Base-by-base conservation (phyloP, 35 echinoderm and acorn worm species). In the Ptychodera flava region DNA sequence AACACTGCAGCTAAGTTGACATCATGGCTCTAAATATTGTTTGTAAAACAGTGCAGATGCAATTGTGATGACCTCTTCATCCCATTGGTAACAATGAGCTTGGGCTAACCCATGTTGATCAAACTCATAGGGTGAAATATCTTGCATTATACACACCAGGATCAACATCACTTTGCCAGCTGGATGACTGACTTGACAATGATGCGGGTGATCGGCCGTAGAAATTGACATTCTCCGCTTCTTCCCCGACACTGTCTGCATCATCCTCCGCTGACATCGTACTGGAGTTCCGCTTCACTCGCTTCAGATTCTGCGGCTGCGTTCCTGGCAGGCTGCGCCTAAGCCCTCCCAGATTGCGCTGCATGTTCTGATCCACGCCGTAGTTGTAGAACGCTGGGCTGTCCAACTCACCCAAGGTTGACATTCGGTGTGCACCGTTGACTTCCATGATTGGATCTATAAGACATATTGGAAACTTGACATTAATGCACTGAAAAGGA, bases 81-180 rank as follows among this genome's bases (percentile, higher is more conserved):
- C n/a, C n/a, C n/a, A n/a, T n/a, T n/a, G n/a, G n/a, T n/a, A n/a
- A n/a, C n/a, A n/a, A n/a, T n/a, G n/a, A n/a, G n/a, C n/a, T n/a
- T n/a, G n/a, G n/a, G n/a, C n/a, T n/a, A n/a, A n/a, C n/a, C n/a
- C n/a, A n/a, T n/a, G n/a, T n/a, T n/a, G n/a, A n/a, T n/a, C n/a
- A n/a, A n/a, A n/a, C n/a, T n/a, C n/a, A n/a, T n/a, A n/a, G n/a
- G n/a, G n/a, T n/a, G n/a, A n/a, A n/a, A n/a, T n/a, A n/a, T n/a
- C n/a, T n/a, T n/a, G n/a, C n/a, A n/a, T n/a, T n/a, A n/a, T n/a
- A 6, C 45, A 64, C 35, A 92, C 93, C 96, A 81, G 93, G 87
- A 80, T 99, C 96, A 12, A 94, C 81, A 81, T 99, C 96, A 32
- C 96, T 93, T n/a, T 94, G 96, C 96, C 96, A 99, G 33, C 92